Base-by-base conservation (phyloP, 1,140 invertebrate genomes). In the Panonychus citri region DNA sequence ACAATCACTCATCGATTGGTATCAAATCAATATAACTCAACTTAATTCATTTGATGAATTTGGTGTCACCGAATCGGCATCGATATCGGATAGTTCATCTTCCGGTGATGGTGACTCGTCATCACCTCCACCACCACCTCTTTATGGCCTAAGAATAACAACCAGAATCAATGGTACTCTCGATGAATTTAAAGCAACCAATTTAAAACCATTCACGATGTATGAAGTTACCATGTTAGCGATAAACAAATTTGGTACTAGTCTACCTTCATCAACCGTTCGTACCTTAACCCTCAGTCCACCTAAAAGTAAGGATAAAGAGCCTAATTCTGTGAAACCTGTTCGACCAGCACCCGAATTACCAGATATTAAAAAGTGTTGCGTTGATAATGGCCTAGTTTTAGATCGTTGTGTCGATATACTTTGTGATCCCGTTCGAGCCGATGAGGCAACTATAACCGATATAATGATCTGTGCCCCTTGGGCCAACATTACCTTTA, bases 381-480 rank as follows among this genome's bases (percentile, higher is more conserved):
- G 83, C 63, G 69, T 74, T 10, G 67, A 74, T 1, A 78, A 77
- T 39, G 82, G 82, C 1, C 77, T 86, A 61, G 77, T 75, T 15
- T 78, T 82, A 64, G 74, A 74, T 53, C 77, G 73, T 34, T 87
- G 83, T 65, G 66, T 85, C 1, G 76, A 80, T 58, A 82, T 80
- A 61, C 72, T 87, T 54, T 86, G 83, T 62, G 81, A 85, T 66
- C 81, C 82, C 1, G 74, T 75, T 25, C 74, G 77, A 56, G 71
- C 76, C 2, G 74, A 75, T 52, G 67, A 72, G 28, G 73, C 76
- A 1, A 76, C 49, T 58, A 71, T 81, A 30, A 74, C 76, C 57
- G 82, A 85, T 66, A 70, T 85, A 61, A 84, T 85, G 80, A 83
- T 85, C 28, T 86, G 83, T 67, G 83, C 83, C 0, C 81, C 83